Evolutionary conservation across 2,797 vertebrate genomes (phyloP).

Genomic region (Poeciliopsis infans): DNA sequence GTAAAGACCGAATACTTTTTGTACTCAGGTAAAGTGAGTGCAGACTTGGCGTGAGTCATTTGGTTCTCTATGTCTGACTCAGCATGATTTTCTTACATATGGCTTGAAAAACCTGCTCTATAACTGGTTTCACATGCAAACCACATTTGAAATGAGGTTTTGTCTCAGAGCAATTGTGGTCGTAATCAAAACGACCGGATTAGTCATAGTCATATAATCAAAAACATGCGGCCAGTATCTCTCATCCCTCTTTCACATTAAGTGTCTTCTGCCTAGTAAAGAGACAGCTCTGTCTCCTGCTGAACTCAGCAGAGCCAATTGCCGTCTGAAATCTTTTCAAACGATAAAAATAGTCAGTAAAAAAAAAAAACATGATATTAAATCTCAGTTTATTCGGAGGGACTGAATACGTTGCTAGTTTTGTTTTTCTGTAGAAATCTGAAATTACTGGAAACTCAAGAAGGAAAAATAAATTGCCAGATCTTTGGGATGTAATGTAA

Average conservation of each 20-base stretch:
- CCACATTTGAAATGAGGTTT: slow-evolving; percentile 11
- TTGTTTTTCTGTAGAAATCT: not conserved
- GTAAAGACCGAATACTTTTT: slow-evolving; percentile 8
- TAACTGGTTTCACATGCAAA: slow-evolving; percentile 14
- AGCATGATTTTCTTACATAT: not conserved
- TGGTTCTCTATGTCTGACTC: not conserved
- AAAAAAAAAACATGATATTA: slow-evolving; percentile 13
- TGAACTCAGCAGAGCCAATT: slow-evolving; percentile 53
- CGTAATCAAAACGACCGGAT: slow-evolving; percentile 12
- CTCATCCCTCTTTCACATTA: slow-evolving; percentile 26
- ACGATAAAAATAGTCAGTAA: slow-evolving; percentile 30
- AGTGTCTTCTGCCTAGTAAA: slow-evolving; percentile 23
- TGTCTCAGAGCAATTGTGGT: slow-evolving; percentile 3
- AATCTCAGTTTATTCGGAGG: not conserved
- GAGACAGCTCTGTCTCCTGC: slow-evolving; percentile 66
- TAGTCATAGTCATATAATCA: slow-evolving; percentile 30
- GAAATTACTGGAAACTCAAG: not conserved
- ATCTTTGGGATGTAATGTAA: slow-evolving; percentile 26
- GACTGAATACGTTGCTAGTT: not conserved
- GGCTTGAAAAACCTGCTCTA: not conserved
- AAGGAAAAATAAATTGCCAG: slow-evolving; percentile 21
- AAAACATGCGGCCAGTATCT: slow-evolving; percentile 27
- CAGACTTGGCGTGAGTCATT: slow-evolving; percentile 5
- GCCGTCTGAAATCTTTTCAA: slow-evolving; percentile 59
- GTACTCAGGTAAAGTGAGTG: not conserved